These are phyloP conservation scores for Myioborus miniatus DNA, from an alignment of 2,797 vertebrate species.

Conservation along the genomic window DNA sequence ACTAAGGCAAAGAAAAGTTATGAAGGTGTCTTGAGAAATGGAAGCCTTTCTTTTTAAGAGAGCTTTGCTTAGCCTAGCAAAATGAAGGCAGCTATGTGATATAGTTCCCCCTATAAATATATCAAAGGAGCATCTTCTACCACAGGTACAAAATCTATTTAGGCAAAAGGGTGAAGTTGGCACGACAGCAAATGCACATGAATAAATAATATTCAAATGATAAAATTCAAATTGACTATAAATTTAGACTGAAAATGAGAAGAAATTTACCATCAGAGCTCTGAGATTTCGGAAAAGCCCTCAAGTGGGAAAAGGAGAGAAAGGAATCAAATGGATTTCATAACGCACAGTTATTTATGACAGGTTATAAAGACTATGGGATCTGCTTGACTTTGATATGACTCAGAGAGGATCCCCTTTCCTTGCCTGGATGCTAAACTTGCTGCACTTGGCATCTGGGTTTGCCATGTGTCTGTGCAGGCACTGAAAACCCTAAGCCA, in stretches of 20 bases:
- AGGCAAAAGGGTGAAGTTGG: neutral
- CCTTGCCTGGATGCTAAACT: neutral
- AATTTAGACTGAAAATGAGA: slow-evolving; percentile 17
- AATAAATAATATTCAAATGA: slow-evolving; percentile 60
- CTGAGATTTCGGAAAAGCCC: neutral
- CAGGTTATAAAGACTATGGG: neutral
- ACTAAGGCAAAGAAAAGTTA: neutral
- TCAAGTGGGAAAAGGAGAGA: neutral
- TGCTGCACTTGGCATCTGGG: neutral
- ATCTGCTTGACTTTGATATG: neutral
- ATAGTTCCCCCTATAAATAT: slow-evolving; percentile 41
- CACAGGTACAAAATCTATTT: slow-evolving; percentile 27
- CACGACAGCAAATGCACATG: neutral
- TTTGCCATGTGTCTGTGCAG: neutral
- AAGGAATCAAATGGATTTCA: neutral
- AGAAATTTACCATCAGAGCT: neutral
- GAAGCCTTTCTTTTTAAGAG: slow-evolving; percentile 1
- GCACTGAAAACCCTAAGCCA: neutral
- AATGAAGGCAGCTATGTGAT: slow-evolving; percentile 43
- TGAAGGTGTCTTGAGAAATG: neutral
- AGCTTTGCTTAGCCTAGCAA: slow-evolving; percentile 39
- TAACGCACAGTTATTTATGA: neutral
- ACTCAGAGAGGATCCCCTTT: neutral
- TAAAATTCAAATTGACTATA: slow-evolving; percentile 1
- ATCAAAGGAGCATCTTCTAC: slow-evolving; percentile 32